These are phyloP conservation scores for Microdon myrmicae DNA, from an alignment of 2,888 invertebrate species.

Conservation along the genomic window DNA sequence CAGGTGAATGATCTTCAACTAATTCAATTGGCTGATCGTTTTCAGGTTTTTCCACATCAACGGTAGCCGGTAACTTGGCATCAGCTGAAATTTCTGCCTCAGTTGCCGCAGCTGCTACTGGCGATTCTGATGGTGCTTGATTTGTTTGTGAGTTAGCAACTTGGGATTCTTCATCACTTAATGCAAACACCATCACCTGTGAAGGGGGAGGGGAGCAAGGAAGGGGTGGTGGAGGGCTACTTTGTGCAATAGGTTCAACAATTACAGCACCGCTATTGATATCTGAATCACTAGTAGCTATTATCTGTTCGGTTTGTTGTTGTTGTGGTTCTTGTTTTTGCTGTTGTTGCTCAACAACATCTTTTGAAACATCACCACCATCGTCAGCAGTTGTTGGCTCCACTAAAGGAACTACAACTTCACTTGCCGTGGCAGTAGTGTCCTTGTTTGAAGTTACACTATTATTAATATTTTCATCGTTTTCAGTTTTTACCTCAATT, in stretches of 20 bases:
- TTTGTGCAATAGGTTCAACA: slow-evolving; percentile 50
- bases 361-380: slow-evolving; percentile 49
- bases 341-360: no score
- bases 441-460: slow-evolving; percentile 28
- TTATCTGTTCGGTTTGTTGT: slow-evolving; percentile 52
- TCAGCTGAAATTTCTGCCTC: slow-evolving; percentile 9
- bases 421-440: slow-evolving; percentile 31
- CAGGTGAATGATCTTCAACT: no score
- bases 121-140: slow-evolving; percentile 16
- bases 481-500: slow-evolving; percentile 52
- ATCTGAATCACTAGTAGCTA: slow-evolving; percentile 51
- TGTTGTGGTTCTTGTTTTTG: slow-evolving; percentile 54
- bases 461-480: slow-evolving; percentile 41
- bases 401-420: slow-evolving; percentile 34
- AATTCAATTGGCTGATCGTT: no score
- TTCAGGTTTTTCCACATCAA: slow-evolving; percentile 21
- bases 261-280: slow-evolving; percentile 49
- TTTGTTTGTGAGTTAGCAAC: slow-evolving; percentile 42
- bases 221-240: slow-evolving; percentile 73
- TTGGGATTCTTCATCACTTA: slow-evolving; percentile 57
- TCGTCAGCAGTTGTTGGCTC: slow-evolving; percentile 28
- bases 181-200: slow-evolving; percentile 78
- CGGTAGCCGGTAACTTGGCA: slow-evolving; percentile 11
- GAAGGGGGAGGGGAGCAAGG: slow-evolving; percentile 80
- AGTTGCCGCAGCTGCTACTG: slow-evolving; percentile 3